Conservation (phyloP, 2,113 vertebrate species). For the Hypanus sabinus region DNA sequence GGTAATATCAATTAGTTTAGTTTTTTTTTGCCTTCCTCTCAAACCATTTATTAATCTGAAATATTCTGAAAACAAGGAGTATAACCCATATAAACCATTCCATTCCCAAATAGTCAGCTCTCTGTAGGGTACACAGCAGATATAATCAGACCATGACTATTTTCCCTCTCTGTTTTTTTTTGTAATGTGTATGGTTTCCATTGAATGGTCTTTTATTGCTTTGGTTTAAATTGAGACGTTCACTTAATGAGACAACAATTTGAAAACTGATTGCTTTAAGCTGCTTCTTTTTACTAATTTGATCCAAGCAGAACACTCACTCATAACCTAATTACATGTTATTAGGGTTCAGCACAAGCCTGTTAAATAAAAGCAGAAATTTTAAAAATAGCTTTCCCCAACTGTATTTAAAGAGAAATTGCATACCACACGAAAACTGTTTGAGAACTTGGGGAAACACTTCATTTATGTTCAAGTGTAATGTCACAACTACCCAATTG, state of each 20-base stretch:
- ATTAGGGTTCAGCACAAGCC: not conserved
- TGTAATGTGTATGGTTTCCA: not conserved
- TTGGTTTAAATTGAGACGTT: not conserved
- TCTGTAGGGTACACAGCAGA: not conserved
- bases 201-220: not conserved
- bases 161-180: not conserved
- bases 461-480: not conserved
- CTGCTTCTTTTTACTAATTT: not conserved
- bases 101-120: not conserved
- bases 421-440: not conserved
- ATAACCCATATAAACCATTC: not conserved
- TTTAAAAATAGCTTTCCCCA: not conserved
- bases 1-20: not conserved
- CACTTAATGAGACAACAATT: not conserved
- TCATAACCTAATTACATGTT: not conserved
- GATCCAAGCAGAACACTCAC: conserved; percentile 1
- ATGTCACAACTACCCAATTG: not conserved
- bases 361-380: conserved; percentile 18
- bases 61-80: not conserved
- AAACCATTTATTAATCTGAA: not conserved
- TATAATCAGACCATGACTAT: not conserved
- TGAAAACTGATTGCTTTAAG: not conserved
- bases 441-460: not conserved
- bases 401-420: not conserved
- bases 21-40: not conserved